A percentile compares a stretch with the other conserved stretches of the same genome.
phyloP scores from a whole-genome alignment of 2,113 vertebrate genomes.

The Chiloscyllium plagiosum region DNA sequence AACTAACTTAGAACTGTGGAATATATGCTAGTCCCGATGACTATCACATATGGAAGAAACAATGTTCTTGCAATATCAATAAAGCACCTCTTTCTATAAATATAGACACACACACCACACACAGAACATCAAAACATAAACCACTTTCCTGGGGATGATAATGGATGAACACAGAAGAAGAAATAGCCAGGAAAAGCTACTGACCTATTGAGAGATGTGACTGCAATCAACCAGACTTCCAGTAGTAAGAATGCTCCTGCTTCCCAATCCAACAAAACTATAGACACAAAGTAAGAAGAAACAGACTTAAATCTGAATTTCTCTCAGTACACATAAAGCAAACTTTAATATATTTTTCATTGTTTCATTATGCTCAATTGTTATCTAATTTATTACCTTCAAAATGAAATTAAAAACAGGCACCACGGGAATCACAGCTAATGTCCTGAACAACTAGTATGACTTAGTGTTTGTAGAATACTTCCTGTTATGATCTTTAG shows the following conservation, averaged over 20 bases:
- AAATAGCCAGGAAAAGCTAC: not conserved
- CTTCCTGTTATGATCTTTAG: constrained; percentile 5
- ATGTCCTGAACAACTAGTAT: not conserved
- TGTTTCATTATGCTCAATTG: not conserved
- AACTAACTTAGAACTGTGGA: not conserved
- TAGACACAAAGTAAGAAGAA: not conserved
- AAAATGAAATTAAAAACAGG: not conserved
- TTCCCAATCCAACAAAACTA: not conserved
- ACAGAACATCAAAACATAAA: not conserved
- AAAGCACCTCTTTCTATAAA: not conserved
- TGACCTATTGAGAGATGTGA: not conserved
- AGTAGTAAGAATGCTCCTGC: not conserved
- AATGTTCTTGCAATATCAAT: not conserved
- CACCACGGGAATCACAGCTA: not conserved
- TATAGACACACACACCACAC: not conserved
- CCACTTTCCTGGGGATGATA: not conserved
- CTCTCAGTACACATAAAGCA: not conserved
- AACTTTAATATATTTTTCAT: not conserved
- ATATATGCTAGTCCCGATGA: not conserved
- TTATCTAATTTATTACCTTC: not conserved
- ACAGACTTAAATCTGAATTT: not conserved
- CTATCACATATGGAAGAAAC: not conserved
- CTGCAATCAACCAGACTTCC: not conserved
- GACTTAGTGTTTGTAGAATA: not conserved
- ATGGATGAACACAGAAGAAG: not conserved